Evolutionary conservation across 2,888 invertebrate genomes (phyloP).

Genomic region (Euplagia quadripunctaria): DNA sequence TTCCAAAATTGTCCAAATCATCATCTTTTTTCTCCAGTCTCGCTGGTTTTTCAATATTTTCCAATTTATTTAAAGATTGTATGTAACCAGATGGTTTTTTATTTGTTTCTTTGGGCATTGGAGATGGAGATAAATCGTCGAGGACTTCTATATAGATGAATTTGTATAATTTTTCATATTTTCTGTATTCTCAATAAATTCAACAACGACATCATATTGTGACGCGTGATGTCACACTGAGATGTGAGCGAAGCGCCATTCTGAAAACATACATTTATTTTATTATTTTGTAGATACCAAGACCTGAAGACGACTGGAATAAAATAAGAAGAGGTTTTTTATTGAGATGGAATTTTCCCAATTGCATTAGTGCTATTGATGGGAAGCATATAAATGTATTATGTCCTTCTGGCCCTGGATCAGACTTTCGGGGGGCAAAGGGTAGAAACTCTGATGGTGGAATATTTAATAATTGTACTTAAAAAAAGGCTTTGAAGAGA

Average conservation of each 20-base stretch:
- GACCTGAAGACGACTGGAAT: background rate
- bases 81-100: background rate
- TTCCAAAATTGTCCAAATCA: slow-evolving; percentile 1
- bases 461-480: too few relatives aligned
- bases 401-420: too few relatives aligned
- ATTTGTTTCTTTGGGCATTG: slow-evolving; percentile 1
- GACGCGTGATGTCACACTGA: too few relatives aligned
- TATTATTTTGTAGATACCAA: background rate
- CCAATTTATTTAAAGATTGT: background rate
- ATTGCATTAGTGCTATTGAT: slow-evolving; percentile 12
- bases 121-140: background rate
- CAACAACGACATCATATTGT: background rate
- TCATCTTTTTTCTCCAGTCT: slow-evolving; percentile 7
- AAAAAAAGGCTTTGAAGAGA: too few relatives aligned
- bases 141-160: background rate
- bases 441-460: too few relatives aligned
- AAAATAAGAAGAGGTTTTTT: slow-evolving; percentile 1
- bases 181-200: background rate
- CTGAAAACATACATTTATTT: background rate
- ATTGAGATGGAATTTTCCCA: background rate
- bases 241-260: too few relatives aligned
- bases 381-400: slow-evolving; percentile 1
- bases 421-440: too few relatives aligned
- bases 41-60: background rate
- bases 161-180: background rate